Evolutionary conservation across 2,113 vertebrate species (phyloP).

Genomic region (Sigmodon hispidus): DNA sequence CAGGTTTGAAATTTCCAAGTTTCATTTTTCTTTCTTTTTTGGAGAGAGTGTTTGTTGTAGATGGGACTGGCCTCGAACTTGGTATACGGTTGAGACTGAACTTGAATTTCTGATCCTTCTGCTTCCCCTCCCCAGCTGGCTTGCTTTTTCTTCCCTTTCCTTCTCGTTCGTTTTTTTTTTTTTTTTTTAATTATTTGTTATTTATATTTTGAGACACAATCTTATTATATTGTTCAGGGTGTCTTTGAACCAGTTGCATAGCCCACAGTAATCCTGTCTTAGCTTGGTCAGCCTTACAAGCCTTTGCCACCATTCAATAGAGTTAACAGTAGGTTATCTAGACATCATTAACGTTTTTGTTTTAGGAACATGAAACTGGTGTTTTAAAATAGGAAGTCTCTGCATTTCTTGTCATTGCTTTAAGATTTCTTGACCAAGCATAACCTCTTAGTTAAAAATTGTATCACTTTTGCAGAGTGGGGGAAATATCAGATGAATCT

Average conservation of each 20-base stretch:
- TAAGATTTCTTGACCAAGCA: neutral
- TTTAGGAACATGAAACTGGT: neutral
- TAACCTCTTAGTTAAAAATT: constrained; percentile 1
- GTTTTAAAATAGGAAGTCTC: constrained; percentile 6
- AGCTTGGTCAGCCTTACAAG: neutral
- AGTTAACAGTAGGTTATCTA: neutral
- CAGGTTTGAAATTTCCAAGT: neutral
- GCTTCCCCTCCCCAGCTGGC: neutral
- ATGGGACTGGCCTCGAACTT: neutral
- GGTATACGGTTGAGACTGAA: neutral
- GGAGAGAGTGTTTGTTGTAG: neutral
- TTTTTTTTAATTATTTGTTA: neutral
- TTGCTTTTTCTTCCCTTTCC: neutral
- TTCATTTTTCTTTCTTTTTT: neutral
- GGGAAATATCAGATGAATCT: neutral
- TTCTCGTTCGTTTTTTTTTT: neutral
- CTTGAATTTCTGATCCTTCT: neutral
- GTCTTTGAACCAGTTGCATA: neutral
- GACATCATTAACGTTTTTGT: neutral
- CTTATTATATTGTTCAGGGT: neutral
- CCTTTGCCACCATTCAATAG: neutral
- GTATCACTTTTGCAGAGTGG: neutral
- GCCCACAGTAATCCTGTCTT: neutral
- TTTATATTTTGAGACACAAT: neutral
- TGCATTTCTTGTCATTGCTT: neutral